Conservation (phyloP, 2,888 invertebrate species). For the Tetanocera ferruginea region DNA sequence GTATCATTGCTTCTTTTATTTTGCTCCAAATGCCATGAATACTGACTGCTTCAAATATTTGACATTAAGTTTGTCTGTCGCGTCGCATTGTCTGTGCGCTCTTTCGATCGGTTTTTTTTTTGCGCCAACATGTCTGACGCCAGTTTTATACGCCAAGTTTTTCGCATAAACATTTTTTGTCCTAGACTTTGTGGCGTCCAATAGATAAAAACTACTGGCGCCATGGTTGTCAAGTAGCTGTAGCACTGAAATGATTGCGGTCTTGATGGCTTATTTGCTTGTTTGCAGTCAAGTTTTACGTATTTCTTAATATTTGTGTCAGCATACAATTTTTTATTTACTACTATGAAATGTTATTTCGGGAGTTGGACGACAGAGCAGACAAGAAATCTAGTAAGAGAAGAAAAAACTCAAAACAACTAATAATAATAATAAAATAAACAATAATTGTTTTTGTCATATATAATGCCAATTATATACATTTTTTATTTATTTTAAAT, state of each 20-base stretch:
- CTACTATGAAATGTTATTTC: too few relatives aligned
- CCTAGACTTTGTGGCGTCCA: slow-evolving; percentile 63
- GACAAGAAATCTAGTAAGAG: too few relatives aligned
- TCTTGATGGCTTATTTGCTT: too few relatives aligned
- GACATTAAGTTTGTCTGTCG: neutral
- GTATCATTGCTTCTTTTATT: neutral
- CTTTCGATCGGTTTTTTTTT: neutral
- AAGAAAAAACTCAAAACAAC: too few relatives aligned
- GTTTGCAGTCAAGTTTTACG: too few relatives aligned
- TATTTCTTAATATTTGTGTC: neutral
- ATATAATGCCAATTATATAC: too few relatives aligned
- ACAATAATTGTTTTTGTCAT: too few relatives aligned
- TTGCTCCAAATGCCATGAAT: neutral
- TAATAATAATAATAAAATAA: too few relatives aligned
- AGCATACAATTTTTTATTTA: neutral
- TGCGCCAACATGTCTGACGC: slow-evolving; percentile 61
- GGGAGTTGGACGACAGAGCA: too few relatives aligned
- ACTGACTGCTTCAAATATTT: neutral
- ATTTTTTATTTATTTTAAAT: too few relatives aligned
- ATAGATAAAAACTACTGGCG: slow-evolving; percentile 64
- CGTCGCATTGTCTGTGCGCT: neutral
- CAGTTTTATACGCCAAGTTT: slow-evolving; percentile 56
- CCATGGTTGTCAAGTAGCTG: slow-evolving; percentile 49
- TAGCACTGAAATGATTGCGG: too few relatives aligned
- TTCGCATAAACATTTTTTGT: slow-evolving; percentile 30